phyloP scores from a whole-genome alignment of 2,888 invertebrate species.

The Ectemnius continuus region DNA sequence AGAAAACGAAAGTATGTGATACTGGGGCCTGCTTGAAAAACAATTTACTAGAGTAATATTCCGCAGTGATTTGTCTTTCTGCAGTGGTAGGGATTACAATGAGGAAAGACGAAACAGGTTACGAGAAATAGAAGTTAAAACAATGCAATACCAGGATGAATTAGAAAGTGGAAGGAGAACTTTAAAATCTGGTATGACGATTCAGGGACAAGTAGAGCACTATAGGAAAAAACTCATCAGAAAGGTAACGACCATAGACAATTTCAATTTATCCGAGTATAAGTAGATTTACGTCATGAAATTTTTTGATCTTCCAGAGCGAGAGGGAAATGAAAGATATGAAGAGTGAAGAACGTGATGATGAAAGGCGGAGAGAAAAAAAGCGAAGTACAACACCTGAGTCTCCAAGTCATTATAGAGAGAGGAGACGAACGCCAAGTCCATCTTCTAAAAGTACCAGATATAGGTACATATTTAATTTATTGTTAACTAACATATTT shows the following conservation, averaged over 20 bases:
- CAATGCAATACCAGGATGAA: constrained; percentile 97
- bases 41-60: constrained; percentile 9
- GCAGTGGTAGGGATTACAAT: constrained; percentile 80
- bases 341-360: constrained; percentile 74
- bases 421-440: constrained; percentile 70
- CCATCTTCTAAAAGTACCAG: constrained; percentile 69
- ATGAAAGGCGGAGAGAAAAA: constrained; percentile 73
- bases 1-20: neutral
- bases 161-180: constrained; percentile 90
- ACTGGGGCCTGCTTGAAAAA: neutral
- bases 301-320: constrained; percentile 59
- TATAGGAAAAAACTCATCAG: constrained; percentile 92
- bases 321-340: constrained; percentile 76
- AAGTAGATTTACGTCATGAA: neutral
- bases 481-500: neutral
- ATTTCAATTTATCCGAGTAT: neutral
- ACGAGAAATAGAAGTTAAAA: constrained; percentile 96
- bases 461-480: constrained; percentile 68
- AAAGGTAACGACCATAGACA: constrained; percentile 81
- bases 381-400: constrained; percentile 74
- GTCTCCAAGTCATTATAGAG: constrained; percentile 73
- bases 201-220: constrained; percentile 92
- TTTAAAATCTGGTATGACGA: constrained; percentile 86
- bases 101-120: constrained; percentile 87
- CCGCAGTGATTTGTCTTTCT: constrained; percentile 16